Conservation (phyloP, 2,113 vertebrate species). For the Lepus europaeus region DNA sequence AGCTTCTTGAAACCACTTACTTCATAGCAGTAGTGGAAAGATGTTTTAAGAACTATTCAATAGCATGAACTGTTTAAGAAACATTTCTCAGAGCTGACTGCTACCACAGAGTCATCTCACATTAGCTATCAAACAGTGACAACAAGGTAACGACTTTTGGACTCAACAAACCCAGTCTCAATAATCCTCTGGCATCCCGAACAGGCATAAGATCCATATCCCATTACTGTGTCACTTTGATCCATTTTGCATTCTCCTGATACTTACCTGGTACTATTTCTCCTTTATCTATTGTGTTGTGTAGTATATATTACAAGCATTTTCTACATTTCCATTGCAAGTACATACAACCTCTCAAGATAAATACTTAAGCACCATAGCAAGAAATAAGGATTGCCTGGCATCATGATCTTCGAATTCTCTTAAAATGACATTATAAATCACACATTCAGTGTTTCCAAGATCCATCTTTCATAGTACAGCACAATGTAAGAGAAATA, state of each 20-base stretch:
- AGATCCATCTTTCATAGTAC: constrained; percentile 33
- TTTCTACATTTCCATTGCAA: constrained; percentile 31
- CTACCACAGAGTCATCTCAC: background rate
- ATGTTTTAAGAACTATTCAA: background rate
- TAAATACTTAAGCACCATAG: constrained; percentile 12
- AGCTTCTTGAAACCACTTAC: background rate
- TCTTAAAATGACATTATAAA: constrained; percentile 28
- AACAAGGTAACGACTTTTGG: background rate
- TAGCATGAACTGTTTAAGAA: background rate
- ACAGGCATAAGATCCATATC: background rate
- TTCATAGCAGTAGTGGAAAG: background rate
- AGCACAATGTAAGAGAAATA: background rate
- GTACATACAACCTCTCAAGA: background rate
- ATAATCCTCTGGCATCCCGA: background rate
- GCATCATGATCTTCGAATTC: background rate
- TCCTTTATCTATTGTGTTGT: background rate
- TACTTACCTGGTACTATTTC: background rate
- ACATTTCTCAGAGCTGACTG: background rate
- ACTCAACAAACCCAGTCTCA: background rate
- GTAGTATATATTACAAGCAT: background rate
- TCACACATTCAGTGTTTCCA: background rate
- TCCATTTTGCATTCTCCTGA: constrained; percentile 12
- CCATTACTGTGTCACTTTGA: background rate
- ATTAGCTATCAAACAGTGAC: background rate
- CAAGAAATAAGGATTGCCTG: background rate